These are phyloP conservation scores for Gadopsis bispinosus DNA, from an alignment of 2,797 vertebrate species.

Conservation along the genomic window DNA sequence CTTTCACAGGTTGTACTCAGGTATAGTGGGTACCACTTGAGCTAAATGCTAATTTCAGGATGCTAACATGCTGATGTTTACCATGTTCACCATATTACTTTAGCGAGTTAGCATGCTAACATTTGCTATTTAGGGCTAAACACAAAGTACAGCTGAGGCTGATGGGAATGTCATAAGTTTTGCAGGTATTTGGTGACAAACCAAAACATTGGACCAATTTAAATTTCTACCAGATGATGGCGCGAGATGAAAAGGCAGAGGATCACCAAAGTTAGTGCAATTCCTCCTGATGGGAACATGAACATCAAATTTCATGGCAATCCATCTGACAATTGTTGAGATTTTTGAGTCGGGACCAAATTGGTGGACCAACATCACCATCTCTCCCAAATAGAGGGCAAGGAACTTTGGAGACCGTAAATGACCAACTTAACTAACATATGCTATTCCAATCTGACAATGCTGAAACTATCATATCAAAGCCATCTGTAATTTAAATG, in stretches of 20 bases:
- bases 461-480: slow-evolving; percentile 52
- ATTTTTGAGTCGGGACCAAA: background rate
- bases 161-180: too few relatives aligned
- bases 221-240: too few relatives aligned
- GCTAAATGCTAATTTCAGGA: background rate
- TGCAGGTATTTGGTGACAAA: too few relatives aligned
- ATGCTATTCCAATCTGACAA: background rate
- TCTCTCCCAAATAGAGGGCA: background rate
- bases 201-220: too few relatives aligned
- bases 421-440: background rate
- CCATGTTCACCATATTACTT: background rate
- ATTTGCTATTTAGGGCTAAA: too few relatives aligned
- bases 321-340: background rate
- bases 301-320: background rate
- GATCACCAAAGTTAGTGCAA: background rate
- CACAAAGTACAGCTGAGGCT: too few relatives aligned
- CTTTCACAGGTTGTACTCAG: too few relatives aligned
- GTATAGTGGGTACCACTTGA: background rate
- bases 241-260: background rate
- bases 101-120: too few relatives aligned
- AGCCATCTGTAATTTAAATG: slow-evolving; percentile 49
- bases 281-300: background rate
- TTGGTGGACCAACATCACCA: background rate
- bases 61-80: background rate
- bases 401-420: background rate